Evolutionary conservation across 2,797 vertebrate species (phyloP).

Genomic region (Morus bassanus): DNA sequence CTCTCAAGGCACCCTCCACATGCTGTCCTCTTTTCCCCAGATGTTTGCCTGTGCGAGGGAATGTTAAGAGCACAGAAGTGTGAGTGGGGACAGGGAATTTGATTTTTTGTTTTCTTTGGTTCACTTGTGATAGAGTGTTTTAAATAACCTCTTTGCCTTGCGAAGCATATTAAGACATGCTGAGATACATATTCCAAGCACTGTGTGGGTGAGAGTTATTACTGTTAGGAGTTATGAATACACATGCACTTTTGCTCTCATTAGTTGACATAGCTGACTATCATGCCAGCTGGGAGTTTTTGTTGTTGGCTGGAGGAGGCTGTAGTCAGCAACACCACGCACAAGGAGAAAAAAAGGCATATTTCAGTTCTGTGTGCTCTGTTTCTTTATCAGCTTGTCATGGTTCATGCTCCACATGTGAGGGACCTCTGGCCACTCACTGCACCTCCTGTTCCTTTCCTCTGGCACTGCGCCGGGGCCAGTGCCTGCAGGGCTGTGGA

Average conservation of each 20-base stretch:
- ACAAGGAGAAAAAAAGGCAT: not conserved
- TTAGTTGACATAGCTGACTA: not conserved
- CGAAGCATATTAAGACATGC: not conserved
- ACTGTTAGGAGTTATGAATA: not conserved
- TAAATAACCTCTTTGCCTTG: not conserved
- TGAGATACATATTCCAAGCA: not conserved
- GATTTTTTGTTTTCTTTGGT: not conserved
- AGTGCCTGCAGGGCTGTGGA: conserved; percentile 86
- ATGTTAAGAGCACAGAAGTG: not conserved
- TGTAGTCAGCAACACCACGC: not conserved
- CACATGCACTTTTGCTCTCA: not conserved
- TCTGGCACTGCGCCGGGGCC: conserved; percentile 75
- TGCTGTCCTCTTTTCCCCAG: not conserved
- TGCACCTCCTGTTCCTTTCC: conserved; percentile 80
- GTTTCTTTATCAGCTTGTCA: conserved; percentile 83
- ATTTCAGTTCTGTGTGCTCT: not conserved
- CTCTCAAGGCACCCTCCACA: not conserved
- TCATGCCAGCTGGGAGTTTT: not conserved
- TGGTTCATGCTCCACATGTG: conserved; percentile 81
- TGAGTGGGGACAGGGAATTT: not conserved
- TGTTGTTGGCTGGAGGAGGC: not conserved
- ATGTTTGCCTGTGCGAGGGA: not conserved
- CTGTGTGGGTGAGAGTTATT: not conserved
- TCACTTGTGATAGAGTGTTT: not conserved
- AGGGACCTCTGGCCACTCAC: conserved; percentile 82